Percentiles rank a stretch among this genome's conserved stretches.
phyloP scores from a whole-genome alignment of 2,797 vertebrate genomes.

The Amphiprion clarkii region DNA sequence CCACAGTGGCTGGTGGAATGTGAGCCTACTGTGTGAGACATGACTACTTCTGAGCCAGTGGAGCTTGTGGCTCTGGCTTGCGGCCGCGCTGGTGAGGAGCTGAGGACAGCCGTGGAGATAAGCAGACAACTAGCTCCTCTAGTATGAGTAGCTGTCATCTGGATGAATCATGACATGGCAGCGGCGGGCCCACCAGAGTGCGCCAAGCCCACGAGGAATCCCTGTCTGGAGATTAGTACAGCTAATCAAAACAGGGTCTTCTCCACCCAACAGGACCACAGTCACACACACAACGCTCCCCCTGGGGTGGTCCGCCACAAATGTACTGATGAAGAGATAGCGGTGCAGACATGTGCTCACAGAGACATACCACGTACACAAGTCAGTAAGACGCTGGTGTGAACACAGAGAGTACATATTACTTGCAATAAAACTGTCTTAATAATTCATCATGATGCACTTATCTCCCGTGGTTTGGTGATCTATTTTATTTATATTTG shows the following conservation, averaged over 20 bases:
- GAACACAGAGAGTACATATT: constrained; percentile 50
- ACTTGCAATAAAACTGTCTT: constrained; percentile 66
- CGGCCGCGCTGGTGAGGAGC: constrained; percentile 54
- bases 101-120: constrained; percentile 69
- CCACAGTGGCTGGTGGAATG: constrained; percentile 83
- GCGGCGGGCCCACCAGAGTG: constrained; percentile 65
- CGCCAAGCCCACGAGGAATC: constrained; percentile 74
- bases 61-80: constrained; percentile 66
- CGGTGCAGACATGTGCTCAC: constrained; percentile 40
- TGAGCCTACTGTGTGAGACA: constrained; percentile 79
- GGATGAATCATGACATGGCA: constrained; percentile 75
- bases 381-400: constrained; percentile 38
- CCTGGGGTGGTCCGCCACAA: constrained; percentile 65
- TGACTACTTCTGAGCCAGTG: constrained; percentile 67
- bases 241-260: constrained; percentile 78
- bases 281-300: constrained; percentile 46
- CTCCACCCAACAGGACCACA: constrained; percentile 63
- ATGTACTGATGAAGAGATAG: constrained; percentile 54
- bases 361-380: constrained; percentile 42
- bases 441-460: constrained; percentile 54
- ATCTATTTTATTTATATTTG: constrained; percentile 48
- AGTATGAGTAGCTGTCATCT: constrained; percentile 59
- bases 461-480: constrained; percentile 46
- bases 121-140: constrained; percentile 59
- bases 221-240: constrained; percentile 64